phyloP scores from a whole-genome alignment of 2,888 invertebrate species.

The Electrophaes corylata region DNA sequence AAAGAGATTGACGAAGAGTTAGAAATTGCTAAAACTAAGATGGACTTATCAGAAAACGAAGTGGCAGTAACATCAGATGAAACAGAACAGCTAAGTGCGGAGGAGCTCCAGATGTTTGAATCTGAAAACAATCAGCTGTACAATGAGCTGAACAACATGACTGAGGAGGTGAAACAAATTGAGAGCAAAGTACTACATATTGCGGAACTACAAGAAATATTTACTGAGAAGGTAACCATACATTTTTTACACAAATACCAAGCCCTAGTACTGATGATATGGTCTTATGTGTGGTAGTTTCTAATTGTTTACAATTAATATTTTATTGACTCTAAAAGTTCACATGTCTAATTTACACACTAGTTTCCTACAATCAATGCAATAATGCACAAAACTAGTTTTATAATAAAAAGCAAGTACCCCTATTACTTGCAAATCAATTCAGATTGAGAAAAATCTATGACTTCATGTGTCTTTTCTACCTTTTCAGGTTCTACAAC shows the following conservation, averaged over 20 bases:
- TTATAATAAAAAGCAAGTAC: too few relatives aligned
- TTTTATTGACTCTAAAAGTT: too few relatives aligned
- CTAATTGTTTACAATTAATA: too few relatives aligned
- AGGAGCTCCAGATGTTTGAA: constrained; percentile 97
- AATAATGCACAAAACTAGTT: too few relatives aligned
- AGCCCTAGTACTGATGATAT: too few relatives aligned
- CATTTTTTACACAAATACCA: too few relatives aligned
- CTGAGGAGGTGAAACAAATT: constrained; percentile 95
- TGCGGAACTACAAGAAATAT: constrained; percentile 96
- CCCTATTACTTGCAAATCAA: too few relatives aligned
- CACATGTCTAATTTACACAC: too few relatives aligned
- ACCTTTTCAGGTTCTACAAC: constrained; percentile 89
- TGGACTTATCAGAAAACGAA: constrained; percentile 74
- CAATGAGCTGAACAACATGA: constrained; percentile 93
- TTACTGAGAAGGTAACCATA: constrained; percentile 93
- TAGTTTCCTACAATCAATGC: too few relatives aligned
- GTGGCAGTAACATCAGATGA: constrained; percentile 82
- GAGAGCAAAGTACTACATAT: constrained; percentile 97
- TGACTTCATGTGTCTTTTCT: too few relatives aligned
- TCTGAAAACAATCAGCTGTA: constrained; percentile 94
- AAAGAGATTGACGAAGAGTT: constrained; percentile 48
- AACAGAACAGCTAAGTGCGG: constrained; percentile 88
- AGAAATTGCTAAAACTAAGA: constrained; percentile 58
- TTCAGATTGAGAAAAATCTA: too few relatives aligned
- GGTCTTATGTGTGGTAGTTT: too few relatives aligned